Conservation (phyloP, 2,888 invertebrate genomes). For the Dromius quadrimaculatus region DNA sequence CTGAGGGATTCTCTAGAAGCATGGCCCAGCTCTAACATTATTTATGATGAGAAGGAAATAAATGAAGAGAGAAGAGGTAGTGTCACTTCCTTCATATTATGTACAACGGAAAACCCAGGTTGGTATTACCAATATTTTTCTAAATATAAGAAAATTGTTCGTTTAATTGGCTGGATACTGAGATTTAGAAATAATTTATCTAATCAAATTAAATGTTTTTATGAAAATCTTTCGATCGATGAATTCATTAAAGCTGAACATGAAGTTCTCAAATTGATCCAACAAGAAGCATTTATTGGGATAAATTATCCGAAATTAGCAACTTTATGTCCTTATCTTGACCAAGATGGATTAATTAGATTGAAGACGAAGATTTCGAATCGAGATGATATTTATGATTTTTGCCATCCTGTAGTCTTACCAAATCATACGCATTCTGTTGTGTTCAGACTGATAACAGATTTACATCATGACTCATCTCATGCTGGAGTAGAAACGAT, state of each 20-base stretch:
- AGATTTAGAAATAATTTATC: conserved; percentile 39
- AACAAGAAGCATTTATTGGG: too few species aligned
- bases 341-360: conserved; percentile 53
- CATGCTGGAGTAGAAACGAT: conserved; percentile 53
- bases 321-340: conserved; percentile 44
- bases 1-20: too few species aligned
- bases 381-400: conserved; percentile 54
- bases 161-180: not conserved
- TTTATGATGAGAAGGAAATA: not conserved
- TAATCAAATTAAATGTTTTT: too few species aligned
- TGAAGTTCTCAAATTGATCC: too few species aligned
- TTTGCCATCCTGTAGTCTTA: conserved; percentile 58
- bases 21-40: too few species aligned
- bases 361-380: conserved; percentile 53
- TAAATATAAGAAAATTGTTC: not conserved
- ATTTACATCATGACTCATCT: conserved; percentile 40
- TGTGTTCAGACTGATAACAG: conserved; percentile 54
- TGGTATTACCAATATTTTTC: not conserved
- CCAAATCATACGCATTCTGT: conserved; percentile 55
- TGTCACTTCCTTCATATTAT: not conserved
- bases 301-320: conserved; percentile 41
- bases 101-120: not conserved
- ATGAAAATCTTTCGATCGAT: too few species aligned
- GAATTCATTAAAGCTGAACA: too few species aligned
- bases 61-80: not conserved